phyloP scores from a whole-genome alignment of 2,113 vertebrate species.

The Etheostoma spectabile region DNA sequence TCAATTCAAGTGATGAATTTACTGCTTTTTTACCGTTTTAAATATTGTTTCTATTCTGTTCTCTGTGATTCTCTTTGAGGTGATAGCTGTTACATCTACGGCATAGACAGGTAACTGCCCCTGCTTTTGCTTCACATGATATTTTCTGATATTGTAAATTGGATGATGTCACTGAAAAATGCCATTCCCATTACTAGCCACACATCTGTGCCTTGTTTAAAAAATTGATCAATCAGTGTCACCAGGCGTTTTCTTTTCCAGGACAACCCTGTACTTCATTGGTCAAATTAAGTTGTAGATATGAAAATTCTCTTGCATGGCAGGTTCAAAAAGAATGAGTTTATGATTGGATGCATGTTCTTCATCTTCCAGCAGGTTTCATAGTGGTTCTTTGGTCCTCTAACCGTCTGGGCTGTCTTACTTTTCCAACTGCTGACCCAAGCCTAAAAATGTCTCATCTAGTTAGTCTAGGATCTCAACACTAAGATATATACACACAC shows the following conservation, averaged over 20 bases:
- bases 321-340: too few species aligned
- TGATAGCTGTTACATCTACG: constrained; percentile 91
- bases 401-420: too few species aligned
- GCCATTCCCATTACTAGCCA: neutral
- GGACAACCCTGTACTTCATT: too few species aligned
- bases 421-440: too few species aligned
- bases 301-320: too few species aligned
- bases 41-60: neutral
- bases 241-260: neutral
- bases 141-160: neutral
- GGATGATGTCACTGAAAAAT: neutral
- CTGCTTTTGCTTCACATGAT: neutral
- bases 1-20: neutral
- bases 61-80: constrained; percentile 81
- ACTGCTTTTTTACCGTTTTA: neutral
- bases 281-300: too few species aligned
- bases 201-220: constrained; percentile 6
- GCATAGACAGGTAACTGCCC: constrained; percentile 78
- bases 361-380: too few species aligned
- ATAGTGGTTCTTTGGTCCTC: too few species aligned
- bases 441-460: too few species aligned
- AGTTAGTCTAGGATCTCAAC: too few species aligned
- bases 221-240: neutral
- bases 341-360: too few species aligned
- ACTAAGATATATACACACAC: too few species aligned